A percentile compares a stretch with the other conserved stretches of the same genome.
Evolutionary conservation across 2,888 invertebrate species (phyloP).

Genomic region (Macrophya annulata): DNA sequence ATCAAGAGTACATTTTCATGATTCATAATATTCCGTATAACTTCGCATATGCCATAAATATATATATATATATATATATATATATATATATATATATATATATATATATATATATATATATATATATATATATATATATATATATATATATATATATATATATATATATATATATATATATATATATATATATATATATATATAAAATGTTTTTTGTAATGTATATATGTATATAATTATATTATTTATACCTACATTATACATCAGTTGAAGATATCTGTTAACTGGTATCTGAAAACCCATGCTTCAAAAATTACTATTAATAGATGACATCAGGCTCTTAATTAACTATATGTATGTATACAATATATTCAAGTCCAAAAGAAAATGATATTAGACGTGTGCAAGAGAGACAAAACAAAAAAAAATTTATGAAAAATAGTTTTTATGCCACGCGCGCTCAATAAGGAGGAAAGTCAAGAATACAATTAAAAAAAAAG

Average conservation of each 20-base stretch:
- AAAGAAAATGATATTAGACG: neutral
- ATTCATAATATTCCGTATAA: slow-evolving; percentile 61
- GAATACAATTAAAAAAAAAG: neutral
- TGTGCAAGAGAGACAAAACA: neutral
- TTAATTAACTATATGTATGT: neutral
- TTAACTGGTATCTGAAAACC: slow-evolving; percentile 60
- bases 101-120: slow-evolving; percentile 49
- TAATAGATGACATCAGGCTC: slow-evolving; percentile 43
- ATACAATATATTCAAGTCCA: neutral
- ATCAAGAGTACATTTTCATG: slow-evolving; percentile 66
- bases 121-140: slow-evolving; percentile 57
- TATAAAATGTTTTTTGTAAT: neutral
- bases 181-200: slow-evolving; percentile 56
- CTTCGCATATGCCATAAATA: slow-evolving; percentile 62
- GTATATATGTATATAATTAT: slow-evolving; percentile 59
- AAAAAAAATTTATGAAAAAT: neutral
- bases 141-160: slow-evolving; percentile 60
- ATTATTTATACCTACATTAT: slow-evolving; percentile 62
- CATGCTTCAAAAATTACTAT: slow-evolving; percentile 39
- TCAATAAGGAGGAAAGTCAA: neutral
- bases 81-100: slow-evolving; percentile 37
- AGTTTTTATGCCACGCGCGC: neutral
- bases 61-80: slow-evolving; percentile 61
- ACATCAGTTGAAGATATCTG: slow-evolving; percentile 61
- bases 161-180: neutral